Evolutionary conservation across 2,113 vertebrate genomes (phyloP).

Genomic region (Equus przewalskii): DNA sequence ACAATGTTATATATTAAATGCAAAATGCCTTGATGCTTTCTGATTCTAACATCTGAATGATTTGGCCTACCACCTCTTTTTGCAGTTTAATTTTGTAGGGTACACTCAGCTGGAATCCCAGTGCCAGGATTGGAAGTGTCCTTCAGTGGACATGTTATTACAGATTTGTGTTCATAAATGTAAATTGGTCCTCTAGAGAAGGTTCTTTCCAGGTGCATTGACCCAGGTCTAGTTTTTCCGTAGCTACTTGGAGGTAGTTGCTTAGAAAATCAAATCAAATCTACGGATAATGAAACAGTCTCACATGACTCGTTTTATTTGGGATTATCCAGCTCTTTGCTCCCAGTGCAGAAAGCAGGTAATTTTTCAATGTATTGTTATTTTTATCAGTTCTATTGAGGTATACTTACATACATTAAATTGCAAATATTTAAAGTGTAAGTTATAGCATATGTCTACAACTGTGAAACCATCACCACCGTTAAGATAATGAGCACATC

Average conservation of each 20-base stretch:
- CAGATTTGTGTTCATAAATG: background rate
- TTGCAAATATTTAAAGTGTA: background rate
- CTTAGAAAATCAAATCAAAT: conserved; percentile 7
- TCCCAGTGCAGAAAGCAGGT: background rate
- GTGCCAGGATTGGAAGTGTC: background rate
- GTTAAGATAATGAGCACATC: background rate
- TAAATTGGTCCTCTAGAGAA: background rate
- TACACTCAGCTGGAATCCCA: background rate
- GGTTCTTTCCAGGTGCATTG: background rate
- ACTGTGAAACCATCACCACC: background rate
- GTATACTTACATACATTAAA: background rate
- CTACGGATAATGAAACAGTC: background rate
- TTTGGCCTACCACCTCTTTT: background rate
- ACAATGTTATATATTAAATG: background rate
- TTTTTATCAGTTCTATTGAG: background rate
- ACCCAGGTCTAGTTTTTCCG: background rate
- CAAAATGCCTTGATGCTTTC: background rate
- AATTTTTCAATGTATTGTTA: background rate
- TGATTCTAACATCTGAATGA: background rate
- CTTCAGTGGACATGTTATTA: background rate
- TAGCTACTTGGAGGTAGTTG: background rate
- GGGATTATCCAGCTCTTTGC: background rate
- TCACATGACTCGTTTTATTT: background rate
- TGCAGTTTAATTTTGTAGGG: background rate
- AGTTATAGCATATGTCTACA: background rate